Evolutionary conservation across 1,140 invertebrate species (phyloP), one percentile per base, ranked within the genome.

Genomic region (Drosophila grimshawi): DNA sequence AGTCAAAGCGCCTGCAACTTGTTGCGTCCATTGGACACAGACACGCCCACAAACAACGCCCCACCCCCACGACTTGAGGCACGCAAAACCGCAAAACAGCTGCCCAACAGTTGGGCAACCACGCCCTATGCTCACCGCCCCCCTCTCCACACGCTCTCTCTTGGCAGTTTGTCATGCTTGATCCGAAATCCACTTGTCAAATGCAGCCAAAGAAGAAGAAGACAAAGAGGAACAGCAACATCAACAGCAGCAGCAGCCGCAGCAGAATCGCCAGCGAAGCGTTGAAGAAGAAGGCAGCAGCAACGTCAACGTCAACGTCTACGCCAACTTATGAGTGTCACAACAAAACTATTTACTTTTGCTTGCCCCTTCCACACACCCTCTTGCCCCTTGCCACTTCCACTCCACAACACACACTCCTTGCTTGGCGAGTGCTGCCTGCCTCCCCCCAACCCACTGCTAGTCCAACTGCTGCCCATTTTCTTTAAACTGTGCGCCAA

Each of bases 311-410:
- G 32, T 51, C 29, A 46, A 45, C 45, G 37, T 41, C 29, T 64
- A 65, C 61, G 63, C 60, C 70, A 56, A 68, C 70, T 73, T 73
- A 73, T 73, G 70, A 73, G 49, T 73, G 70, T 73, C 70, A 73
- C 70, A 73, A 73, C 64, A 68, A 68, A 73, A 73, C 70, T 73
- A 73, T 73, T 73, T 73, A 73, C 68, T 73, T 67, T 51, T 19
- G 48, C 49, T 43, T 27, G 0, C 56, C 7, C 32, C n/a, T 27
- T 39, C 43, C 5, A 7, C 8, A 11, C 3, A 32, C 7, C 10
- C 7, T 2, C 19, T 19, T 19, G 19, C 19, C 19, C 1, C 19
- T 19, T 19, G 19, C 19, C 19, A 19, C 19, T 19, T 19, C 19
- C 19, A 19, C 19, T 19, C 19, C 19, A 19, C 19, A 19, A 19